Conservation (phyloP, 2,797 vertebrate genomes). For the Salarias fasciatus region DNA sequence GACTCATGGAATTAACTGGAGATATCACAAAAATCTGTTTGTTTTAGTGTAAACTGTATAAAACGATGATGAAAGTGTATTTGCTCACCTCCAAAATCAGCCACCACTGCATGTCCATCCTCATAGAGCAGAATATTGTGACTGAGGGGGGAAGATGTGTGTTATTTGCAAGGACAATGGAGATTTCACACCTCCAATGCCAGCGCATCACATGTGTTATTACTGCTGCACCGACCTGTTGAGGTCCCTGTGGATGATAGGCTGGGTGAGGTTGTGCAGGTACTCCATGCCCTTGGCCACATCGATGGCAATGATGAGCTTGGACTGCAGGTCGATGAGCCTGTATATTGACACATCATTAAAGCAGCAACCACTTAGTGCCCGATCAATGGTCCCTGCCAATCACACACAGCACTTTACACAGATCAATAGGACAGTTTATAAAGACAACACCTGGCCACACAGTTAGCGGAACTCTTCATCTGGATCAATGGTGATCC, state of each 20-base stretch:
- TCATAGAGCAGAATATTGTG: slow-evolving; percentile 97
- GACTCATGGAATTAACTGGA: not conserved
- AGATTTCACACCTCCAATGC: slow-evolving; percentile 3
- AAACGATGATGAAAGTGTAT: not conserved
- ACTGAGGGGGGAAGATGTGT: slow-evolving; percentile 75
- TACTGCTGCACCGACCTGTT: slow-evolving; percentile 86
- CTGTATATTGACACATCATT: slow-evolving; percentile 85
- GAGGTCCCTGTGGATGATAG: slow-evolving; percentile 95
- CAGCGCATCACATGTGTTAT: not conserved
- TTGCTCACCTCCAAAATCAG: slow-evolving; percentile 93
- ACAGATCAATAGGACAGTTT: slow-evolving; percentile 73
- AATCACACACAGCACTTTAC: slow-evolving; percentile 73
- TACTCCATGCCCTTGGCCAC: slow-evolving; percentile 99
- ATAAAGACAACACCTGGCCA: slow-evolving; percentile 70
- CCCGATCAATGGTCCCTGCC: slow-evolving; percentile 70
- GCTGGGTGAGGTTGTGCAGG: slow-evolving; percentile 96
- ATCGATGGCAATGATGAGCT: slow-evolving; percentile 95
- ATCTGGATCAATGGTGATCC: slow-evolving; percentile 71
- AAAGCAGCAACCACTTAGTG: slow-evolving; percentile 75
- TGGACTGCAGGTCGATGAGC: slow-evolving; percentile 95
- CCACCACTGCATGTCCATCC: slow-evolving; percentile 94
- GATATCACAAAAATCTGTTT: not conserved
- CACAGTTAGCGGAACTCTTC: slow-evolving; percentile 70
- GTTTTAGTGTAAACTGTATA: not conserved
- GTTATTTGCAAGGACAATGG: slow-evolving; percentile 27